phyloP scores from a whole-genome alignment of 2,113 vertebrate species.

The Galbula dea region DNA sequence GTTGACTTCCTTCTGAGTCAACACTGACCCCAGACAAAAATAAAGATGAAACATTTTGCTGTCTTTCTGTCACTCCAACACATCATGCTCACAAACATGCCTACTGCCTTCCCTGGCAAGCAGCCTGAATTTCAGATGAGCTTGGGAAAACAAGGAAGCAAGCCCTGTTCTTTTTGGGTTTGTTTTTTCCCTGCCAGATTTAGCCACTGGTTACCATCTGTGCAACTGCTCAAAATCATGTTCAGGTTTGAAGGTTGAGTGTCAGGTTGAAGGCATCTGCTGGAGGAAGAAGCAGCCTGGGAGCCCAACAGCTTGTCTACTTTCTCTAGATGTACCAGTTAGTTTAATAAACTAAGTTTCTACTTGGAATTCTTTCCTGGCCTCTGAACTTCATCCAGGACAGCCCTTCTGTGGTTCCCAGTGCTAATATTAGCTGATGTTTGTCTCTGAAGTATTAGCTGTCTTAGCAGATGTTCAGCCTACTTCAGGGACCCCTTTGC shows the following conservation, averaged over 20 bases:
- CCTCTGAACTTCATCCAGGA: not conserved
- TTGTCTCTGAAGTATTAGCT: not conserved
- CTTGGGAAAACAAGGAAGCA: not conserved
- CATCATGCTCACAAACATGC: not conserved
- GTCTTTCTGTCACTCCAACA: slow-evolving; percentile 1
- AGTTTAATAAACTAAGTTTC: not conserved
- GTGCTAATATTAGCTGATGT: not conserved
- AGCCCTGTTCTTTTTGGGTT: not conserved
- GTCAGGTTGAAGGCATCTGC: not conserved
- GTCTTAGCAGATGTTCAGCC: not conserved
- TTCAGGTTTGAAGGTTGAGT: not conserved
- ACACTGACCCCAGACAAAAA: slow-evolving; percentile 30
- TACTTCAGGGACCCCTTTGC: not conserved
- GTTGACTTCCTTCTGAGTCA: slow-evolving; percentile 1
- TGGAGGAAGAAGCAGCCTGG: not conserved
- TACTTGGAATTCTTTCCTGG: not conserved
- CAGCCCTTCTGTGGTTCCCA: not conserved
- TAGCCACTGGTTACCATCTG: slow-evolving; percentile 4
- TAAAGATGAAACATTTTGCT: not conserved
- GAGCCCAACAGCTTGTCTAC: not conserved
- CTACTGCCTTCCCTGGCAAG: not conserved
- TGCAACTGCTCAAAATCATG: not conserved
- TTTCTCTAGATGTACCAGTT: not conserved
- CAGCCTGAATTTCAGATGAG: not conserved
- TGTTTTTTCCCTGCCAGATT: not conserved